A percentile compares a stretch with the other conserved stretches of the same genome.
These are phyloP conservation scores for Prionace glauca DNA, from an alignment of 2,797 vertebrate species.

Conservation along the genomic window DNA sequence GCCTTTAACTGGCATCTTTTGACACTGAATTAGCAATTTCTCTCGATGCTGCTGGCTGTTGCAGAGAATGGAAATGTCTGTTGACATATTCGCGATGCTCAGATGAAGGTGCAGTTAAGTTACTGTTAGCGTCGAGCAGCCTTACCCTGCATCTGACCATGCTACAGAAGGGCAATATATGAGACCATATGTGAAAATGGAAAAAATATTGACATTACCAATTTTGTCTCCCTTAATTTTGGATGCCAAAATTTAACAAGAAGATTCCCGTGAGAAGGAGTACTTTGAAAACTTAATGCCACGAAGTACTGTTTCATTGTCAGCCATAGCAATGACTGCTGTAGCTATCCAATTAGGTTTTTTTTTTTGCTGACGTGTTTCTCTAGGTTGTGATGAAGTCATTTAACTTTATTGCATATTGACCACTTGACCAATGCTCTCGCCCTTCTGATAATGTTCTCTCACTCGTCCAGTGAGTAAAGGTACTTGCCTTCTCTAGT, in stretches of 20 bases:
- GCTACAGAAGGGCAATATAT: not conserved
- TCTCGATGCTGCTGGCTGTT: not conserved
- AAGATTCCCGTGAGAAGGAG: not conserved
- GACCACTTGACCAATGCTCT: not conserved
- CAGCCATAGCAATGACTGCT: not conserved
- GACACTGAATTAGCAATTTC: slow-evolving; percentile 21
- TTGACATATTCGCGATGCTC: not conserved
- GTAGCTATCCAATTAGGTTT: not conserved
- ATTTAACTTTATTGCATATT: not conserved
- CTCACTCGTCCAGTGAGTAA: not conserved
- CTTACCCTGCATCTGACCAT: not conserved
- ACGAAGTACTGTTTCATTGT: not conserved
- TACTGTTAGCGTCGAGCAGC: not conserved
- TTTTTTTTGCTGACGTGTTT: not conserved
- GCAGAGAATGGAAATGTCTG: not conserved
- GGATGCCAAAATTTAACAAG: not conserved
- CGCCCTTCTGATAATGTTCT: not conserved
- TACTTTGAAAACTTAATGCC: not conserved
- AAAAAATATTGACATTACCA: not conserved
- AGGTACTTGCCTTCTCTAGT: not conserved
- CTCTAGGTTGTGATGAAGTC: not conserved
- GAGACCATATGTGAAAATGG: not conserved
- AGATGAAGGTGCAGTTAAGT: not conserved
- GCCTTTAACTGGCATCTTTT: not conserved
- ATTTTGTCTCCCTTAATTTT: not conserved